Conservation (phyloP, 2,888 invertebrate species). For the Phasia obesa region DNA sequence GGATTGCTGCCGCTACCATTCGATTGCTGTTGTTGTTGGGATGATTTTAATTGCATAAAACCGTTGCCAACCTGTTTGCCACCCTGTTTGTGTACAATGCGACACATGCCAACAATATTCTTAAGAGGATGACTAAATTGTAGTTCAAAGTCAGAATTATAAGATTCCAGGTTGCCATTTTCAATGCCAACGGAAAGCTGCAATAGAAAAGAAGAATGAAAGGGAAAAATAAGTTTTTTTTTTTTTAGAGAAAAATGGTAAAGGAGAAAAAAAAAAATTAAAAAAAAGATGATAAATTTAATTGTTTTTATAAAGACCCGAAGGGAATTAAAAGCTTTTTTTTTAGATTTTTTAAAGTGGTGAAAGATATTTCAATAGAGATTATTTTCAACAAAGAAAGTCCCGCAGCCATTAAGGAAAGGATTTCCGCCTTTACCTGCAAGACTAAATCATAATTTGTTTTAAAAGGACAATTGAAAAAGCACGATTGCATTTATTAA, state of each 20-base stretch:
- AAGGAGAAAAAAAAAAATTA: not conserved
- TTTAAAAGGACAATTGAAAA: too few relatives aligned
- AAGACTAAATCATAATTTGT: too few relatives aligned
- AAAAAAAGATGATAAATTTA: conserved; percentile 17
- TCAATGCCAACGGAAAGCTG: conserved; percentile 89
- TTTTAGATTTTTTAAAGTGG: not conserved
- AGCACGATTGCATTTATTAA: too few relatives aligned
- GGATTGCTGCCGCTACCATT: conserved; percentile 22
- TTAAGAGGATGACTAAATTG: conserved; percentile 86
- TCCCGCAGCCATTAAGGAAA: not conserved
- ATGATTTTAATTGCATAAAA: conserved; percentile 79
- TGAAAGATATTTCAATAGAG: conserved; percentile 7
- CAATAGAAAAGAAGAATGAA: conserved; percentile 74
- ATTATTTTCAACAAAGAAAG: conserved; percentile 1
- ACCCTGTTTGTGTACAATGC: conserved; percentile 79
- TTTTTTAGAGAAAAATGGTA: not conserved
- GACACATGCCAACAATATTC: conserved; percentile 84
- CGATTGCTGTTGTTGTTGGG: conserved; percentile 51
- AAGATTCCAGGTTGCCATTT: conserved; percentile 87
- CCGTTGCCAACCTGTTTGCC: conserved; percentile 79
- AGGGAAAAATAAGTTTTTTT: conserved; percentile 21
- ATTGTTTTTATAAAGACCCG: not conserved
- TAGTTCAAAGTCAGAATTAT: conserved; percentile 88
- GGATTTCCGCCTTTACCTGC: not conserved
- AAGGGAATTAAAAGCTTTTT: conserved; percentile 28